Evolutionary conservation across 1,140 invertebrate genomes (phyloP), one percentile per base, ranked within the genome.

Genomic region (Brachionus paranguensis): DNA sequence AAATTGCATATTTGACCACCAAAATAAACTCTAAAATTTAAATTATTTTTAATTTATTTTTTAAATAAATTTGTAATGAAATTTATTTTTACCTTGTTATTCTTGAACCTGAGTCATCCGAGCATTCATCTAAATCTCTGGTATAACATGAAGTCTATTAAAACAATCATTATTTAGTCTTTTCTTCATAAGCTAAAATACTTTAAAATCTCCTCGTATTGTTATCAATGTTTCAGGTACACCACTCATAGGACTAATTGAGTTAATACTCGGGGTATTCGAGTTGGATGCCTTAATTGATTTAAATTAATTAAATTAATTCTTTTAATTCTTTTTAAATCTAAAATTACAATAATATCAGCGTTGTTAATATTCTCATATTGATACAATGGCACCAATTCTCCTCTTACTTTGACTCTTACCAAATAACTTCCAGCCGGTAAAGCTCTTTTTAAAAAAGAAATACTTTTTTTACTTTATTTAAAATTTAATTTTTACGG

Each of bases 241-340:
- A 11, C 85, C 86, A 11, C 85, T 76, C 14, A 41, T 84, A 10
- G 65, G 83, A 50, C 43, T 85, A 12, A 87, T 65, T 3, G 60
- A 12, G 4, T 64, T 85, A 4, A 87, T 76, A 3, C 27, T 74
- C 3, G 87, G 86, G n/a, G 87, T 86, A 76, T 50, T 76, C n/a
- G 33, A n/a, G 29, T 50, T 50, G 33, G 86, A 87, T 33, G 55
- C 74, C 68, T 72, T 72, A 41, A 41, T 29, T 12, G 86, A 87
- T 24, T 84, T 85, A 43, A 43, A 17, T 84, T 85, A 43, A 43
- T 14, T 1, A 17, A 41, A 3, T 41, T 41, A 41, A n/a, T n/a
- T 41, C 7, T 41, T 17, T 72, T 17, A 10, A 20, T 17, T 17
- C 0, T 12, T 41, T 33, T 37, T 4, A 33, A 14, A 64, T 37